Evolutionary conservation across 2,888 invertebrate species (phyloP).

Genomic region (Plebejus anna): DNA sequence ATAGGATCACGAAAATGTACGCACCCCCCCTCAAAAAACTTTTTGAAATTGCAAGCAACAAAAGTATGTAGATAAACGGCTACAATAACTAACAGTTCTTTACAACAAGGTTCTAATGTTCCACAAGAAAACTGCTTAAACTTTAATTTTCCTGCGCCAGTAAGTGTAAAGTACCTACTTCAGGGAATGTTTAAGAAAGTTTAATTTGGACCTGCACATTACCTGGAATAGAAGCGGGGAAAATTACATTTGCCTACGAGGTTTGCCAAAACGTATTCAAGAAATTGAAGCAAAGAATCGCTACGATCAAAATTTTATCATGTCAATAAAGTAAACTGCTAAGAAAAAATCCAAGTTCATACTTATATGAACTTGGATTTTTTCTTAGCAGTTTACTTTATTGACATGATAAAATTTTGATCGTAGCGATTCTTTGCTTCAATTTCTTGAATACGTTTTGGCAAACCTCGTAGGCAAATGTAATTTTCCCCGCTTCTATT

Average conservation of each 20-base stretch:
- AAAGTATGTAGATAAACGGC: neutral
- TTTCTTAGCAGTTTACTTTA: neutral
- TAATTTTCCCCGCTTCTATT: neutral
- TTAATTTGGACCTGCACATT: constrained; percentile 3
- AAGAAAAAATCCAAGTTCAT: no score
- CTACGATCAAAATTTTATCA: neutral
- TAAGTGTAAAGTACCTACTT: constrained; percentile 7
- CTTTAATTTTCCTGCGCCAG: neutral
- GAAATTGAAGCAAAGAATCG: neutral
- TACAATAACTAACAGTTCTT: neutral
- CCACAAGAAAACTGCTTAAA: neutral
- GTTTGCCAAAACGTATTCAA: neutral
- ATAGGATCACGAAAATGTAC: no score
- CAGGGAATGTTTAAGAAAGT: neutral
- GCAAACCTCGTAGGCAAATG: neutral
- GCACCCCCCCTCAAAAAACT: no score
- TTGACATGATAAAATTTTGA: neutral
- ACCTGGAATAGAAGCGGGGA: neutral
- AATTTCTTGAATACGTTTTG: neutral
- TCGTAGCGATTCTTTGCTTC: neutral
- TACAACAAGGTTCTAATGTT: neutral
- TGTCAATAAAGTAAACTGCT: no score
- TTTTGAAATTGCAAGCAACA: neutral
- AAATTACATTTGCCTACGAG: constrained; percentile 10
- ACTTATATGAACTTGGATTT: no score